phyloP scores from a whole-genome alignment of 2,113 vertebrate genomes.

The Nerophis lumbriciformis region DNA sequence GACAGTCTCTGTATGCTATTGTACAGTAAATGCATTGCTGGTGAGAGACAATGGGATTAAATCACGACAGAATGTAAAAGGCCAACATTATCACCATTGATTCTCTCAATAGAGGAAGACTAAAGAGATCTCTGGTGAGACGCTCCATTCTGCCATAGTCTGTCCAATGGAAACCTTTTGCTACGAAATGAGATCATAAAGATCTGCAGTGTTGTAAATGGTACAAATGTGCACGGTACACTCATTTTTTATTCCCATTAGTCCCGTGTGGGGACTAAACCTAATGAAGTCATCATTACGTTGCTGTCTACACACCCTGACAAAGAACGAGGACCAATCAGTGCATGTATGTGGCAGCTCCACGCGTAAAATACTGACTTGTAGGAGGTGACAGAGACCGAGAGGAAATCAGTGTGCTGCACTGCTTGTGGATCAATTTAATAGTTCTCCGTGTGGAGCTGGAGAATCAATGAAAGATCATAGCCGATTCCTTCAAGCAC shows the following conservation, averaged over 20 bases:
- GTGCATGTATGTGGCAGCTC: conserved; percentile 8
- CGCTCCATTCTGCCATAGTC: conserved; percentile 2
- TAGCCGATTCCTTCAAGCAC: conserved; percentile 35
- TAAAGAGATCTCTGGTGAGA: conserved; percentile 19
- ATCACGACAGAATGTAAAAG: conserved; percentile 23
- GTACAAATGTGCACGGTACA: conserved; percentile 13
- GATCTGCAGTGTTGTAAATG: conserved; percentile 3
- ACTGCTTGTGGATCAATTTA: conserved; percentile 38
- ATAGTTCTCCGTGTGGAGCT: conserved; percentile 40
- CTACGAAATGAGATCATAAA: conserved; percentile 19
- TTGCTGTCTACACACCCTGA: conserved; percentile 17
- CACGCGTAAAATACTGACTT: conserved; percentile 29
- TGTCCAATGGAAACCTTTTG: conserved; percentile 17
- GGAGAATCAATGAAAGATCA: conserved; percentile 47
- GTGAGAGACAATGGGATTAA: conserved; percentile 33
- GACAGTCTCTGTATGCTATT: conserved; percentile 18
- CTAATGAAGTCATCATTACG: conserved; percentile 44
- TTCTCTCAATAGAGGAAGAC: conserved; percentile 17
- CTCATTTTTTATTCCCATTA: conserved; percentile 19
- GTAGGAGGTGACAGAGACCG: conserved; percentile 18
- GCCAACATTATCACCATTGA: conserved; percentile 30
- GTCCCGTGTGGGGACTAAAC: conserved; percentile 23
- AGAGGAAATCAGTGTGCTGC: conserved; percentile 31
- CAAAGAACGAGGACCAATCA: conserved; percentile 35
- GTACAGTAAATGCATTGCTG: conserved; percentile 12